Evolutionary conservation across 2,113 vertebrate species (phyloP), one percentile per base, ranked within the genome.

Genomic region (Hirundichthys speculiger): DNA sequence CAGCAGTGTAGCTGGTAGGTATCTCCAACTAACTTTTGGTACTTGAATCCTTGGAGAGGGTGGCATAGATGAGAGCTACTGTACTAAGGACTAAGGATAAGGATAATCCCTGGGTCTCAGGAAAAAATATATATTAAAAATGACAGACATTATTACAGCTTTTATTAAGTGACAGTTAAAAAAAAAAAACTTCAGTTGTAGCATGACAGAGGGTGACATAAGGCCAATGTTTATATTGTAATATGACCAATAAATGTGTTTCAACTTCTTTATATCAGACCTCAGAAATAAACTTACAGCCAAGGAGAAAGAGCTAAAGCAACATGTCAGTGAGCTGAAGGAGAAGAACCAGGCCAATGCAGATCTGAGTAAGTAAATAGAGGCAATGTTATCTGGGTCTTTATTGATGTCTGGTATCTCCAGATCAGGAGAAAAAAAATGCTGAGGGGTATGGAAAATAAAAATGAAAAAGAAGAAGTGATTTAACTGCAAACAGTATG

Each of bases 351-450:
- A 27, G 4, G 0, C 15, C 18, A 73, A 25, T 2, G 45, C 45
- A 20, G 9, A 21, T 4, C n/a, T 78, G 40, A 73, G 78, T 78
- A 20, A 72, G 74, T 72, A 45, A 45, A 40, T 13, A 40, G 4
- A 4, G 8, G 18, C 9, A 18, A 43, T 9, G 10, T 19, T 7
- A 19, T 45, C 30, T 10, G 9, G n/a, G n/a, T n/a, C n/a, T n/a
- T n/a, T n/a, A 34, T 34, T 10, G 30, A 34, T 34, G 6, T 5
- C 30, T 34, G 2, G 30, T 7, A 4, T 34, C 30, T 10, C 30
- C 9, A 34, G 11, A 34, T 34, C 11, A 34, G 30, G 11, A 27
- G 27, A 27, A 27, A 34, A 34, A 34, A 34, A 34, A 3, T 9
- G 3, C 11, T 34, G 30, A n/a, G 30, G 30, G 30, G 30, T 45